Evolutionary conservation across 2,888 invertebrate genomes (phyloP).

Genomic region (Julus scanicus): DNA sequence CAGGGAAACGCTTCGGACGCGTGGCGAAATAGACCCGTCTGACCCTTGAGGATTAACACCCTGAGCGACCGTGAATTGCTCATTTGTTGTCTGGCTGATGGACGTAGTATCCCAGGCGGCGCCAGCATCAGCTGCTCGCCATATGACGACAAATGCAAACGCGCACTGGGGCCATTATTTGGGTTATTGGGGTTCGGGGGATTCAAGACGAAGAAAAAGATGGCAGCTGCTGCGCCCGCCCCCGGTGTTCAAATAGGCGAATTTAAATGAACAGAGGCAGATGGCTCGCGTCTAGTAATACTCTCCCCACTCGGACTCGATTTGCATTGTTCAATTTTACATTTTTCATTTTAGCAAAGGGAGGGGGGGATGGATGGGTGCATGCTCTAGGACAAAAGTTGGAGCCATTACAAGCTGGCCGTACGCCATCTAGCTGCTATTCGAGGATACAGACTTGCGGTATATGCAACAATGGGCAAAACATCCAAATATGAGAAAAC

Average conservation of each 20-base stretch:
- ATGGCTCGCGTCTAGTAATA: background rate
- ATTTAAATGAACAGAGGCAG: background rate
- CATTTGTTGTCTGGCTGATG: constrained; percentile 28
- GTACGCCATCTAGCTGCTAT: background rate
- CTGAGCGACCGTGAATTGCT: constrained; percentile 15
- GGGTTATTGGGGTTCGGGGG: background rate
- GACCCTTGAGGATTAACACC: constrained; percentile 9
- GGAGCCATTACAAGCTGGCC: background rate
- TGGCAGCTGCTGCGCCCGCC: background rate
- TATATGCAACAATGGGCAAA: no score
- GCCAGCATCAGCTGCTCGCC: constrained; percentile 36
- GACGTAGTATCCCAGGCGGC: background rate
- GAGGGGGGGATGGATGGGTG: background rate
- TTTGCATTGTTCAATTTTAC: constrained; percentile 17
- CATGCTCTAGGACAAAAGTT: background rate
- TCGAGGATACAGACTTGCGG: no score
- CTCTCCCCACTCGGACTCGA: background rate
- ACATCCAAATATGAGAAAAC: no score
- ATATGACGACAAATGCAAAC: background rate
- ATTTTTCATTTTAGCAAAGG: background rate
- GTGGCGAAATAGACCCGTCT: background rate
- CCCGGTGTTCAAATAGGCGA: background rate
- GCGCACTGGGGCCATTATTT: background rate
- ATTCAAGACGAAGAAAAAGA: background rate
- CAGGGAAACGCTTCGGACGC: background rate